Base-by-base conservation (phyloP, 2,888 invertebrate genomes). In the Galerucella calmariensis region DNA sequence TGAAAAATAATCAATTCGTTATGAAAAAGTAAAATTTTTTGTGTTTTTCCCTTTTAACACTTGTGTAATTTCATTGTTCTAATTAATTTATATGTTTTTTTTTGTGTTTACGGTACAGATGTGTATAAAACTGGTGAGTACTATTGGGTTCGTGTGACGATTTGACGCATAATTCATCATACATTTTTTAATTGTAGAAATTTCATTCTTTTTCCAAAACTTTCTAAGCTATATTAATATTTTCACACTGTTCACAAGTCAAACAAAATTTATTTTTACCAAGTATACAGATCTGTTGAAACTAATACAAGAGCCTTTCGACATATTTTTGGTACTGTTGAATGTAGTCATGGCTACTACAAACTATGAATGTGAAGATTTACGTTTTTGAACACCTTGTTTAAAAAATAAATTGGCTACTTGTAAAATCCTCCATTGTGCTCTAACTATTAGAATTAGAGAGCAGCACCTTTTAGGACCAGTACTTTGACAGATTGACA, bases 101-200 rank as follows among this genome's bases (percentile, higher is more conserved):
- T 81, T 78, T 74, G 77, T 71, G 69, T 72, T 61, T 70, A 82
- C 81, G 80, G 85, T 83, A 85, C 87, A 86, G 87, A 85, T 83
- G 83, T 82, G 78, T 86, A 85, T 84, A 86, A 85, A 80, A 82
- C 83, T 80, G 87, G 87, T 88, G 84, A 87, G 87, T 87, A 86
- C 77, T 35, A 48, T 24, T 59, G 66, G 72, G 61, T 58, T 61
- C 68, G 75, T 68, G 65, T 72, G 69, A 48, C 16, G 59, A 67
- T 66, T 53, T 71, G 62, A 46, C 61, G 56, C 71, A 53, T 62
- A 12, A 61, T 62, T 24, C 61, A 59, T 59, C 35, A 16, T 27
- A 20, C 53, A 67, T 67, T 67, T 51, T 41, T 12, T 46, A 53
- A 66, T 48, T 24, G 20, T 20, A 56, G 56, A 16, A 20, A 56